Base-by-base conservation (phyloP, 1,140 invertebrate species). In the Capitella teleta region DNA sequence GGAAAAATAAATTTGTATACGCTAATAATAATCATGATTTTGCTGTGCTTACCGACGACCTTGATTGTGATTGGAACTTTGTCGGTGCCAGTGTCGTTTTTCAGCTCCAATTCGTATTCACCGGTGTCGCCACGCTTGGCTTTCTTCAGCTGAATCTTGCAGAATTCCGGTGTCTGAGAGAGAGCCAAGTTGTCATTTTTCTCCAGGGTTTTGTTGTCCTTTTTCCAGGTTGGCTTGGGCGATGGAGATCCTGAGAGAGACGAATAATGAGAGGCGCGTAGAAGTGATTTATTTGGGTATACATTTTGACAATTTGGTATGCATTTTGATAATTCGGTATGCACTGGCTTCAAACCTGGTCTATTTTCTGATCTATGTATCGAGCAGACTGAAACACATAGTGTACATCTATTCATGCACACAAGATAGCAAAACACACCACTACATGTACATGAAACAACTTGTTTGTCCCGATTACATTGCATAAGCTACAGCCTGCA, bases 191-290 rank as follows among this genome's bases (percentile, higher is more conserved):
- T n/a, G 30, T 65, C 57, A 44, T 56, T 55, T 49, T 62, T 61
- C 46, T 59, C 60, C 1, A 69, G 49, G 49, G 77, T 77, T 34
- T 80, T 74, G 10, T 79, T 79, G 48, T 69, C 62, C 51, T 70
- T 72, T 10, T 57, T 58, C 71, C 71, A 73, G 18, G 52, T 51
- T n/a, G 59, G 62, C n/a, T 50, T 54, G 5, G 72, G 72, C 21
- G 61, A 49, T 4, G 72, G 72, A 38, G 61, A 59, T 52, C 62
- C 70, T 70, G n/a, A n/a, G n/a, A n/a, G n/a, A n/a, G n/a, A n/a
- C n/a, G n/a, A n/a, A n/a, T n/a, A n/a, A n/a, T n/a, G n/a, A n/a
- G n/a, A n/a, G n/a, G n/a, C n/a, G n/a, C n/a, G n/a, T n/a, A n/a
- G n/a, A n/a, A n/a, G n/a, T n/a, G n/a, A n/a, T n/a, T n/a, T n/a